These are phyloP conservation scores for Aquatica leii DNA, from an alignment of 2,888 invertebrate genomes.

Conservation along the genomic window DNA sequence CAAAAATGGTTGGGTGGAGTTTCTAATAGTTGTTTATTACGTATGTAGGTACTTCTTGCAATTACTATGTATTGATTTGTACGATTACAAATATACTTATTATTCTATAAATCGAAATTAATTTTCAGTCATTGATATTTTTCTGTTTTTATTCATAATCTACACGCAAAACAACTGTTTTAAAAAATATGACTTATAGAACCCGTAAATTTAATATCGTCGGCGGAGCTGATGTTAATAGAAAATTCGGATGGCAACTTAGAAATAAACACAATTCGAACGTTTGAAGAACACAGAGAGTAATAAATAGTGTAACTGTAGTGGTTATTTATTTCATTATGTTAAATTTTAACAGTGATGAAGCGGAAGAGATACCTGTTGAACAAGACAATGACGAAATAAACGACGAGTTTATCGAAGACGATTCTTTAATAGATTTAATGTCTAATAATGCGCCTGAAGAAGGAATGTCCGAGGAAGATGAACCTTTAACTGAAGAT, in stretches of 20 bases:
- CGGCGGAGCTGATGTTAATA: slow-evolving; percentile 14
- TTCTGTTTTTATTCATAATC: too few relatives aligned
- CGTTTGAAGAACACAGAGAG: slow-evolving; percentile 5
- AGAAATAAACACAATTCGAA: slow-evolving; percentile 42
- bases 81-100: too few relatives aligned
- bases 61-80: too few relatives aligned
- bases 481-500: slow-evolving; percentile 5
- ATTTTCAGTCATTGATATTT: too few relatives aligned
- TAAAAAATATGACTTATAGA: slow-evolving; percentile 29
- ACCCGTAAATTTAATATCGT: slow-evolving; percentile 3
- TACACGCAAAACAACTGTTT: slow-evolving; percentile 32
- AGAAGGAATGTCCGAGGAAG: slow-evolving; percentile 2
- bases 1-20: too few relatives aligned
- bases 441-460: neutral
- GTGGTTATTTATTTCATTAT: slow-evolving; percentile 13
- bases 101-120: too few relatives aligned
- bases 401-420: slow-evolving; percentile 16
- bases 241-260: slow-evolving; percentile 48
- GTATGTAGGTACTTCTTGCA: too few relatives aligned
- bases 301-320: slow-evolving; percentile 15
- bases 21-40: too few relatives aligned
- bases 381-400: neutral
- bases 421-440: neutral
- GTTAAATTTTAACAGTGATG: slow-evolving; percentile 18
- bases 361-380: slow-evolving; percentile 6